Percentiles rank a stretch among this genome's conserved stretches.
Conservation (phyloP, 2,113 vertebrate species). For the Lampris incognitus region DNA sequence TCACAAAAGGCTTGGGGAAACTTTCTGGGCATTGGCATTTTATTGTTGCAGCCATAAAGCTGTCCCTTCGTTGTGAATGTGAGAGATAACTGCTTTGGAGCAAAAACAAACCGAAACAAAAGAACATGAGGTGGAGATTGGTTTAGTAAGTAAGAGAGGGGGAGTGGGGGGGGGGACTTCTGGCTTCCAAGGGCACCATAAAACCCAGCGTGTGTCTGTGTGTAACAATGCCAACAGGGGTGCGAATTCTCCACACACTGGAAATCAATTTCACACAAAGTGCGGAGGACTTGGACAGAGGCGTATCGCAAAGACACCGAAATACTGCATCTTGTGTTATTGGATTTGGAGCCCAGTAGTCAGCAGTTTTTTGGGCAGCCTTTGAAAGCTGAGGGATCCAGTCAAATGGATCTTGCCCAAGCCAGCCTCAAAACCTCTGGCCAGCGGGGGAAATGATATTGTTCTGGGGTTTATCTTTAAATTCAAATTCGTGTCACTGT, state of each 20-base stretch:
- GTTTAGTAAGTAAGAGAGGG: slow-evolving; percentile 72
- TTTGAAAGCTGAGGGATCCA: slow-evolving; percentile 70
- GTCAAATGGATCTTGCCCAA: slow-evolving; percentile 57
- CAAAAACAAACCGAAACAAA: slow-evolving; percentile 76
- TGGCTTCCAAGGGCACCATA: slow-evolving; percentile 75
- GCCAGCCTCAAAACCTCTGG: slow-evolving; percentile 65
- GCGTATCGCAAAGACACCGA: slow-evolving; percentile 67
- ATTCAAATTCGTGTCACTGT: slow-evolving; percentile 56
- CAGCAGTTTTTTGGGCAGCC: slow-evolving; percentile 49
- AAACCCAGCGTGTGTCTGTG: slow-evolving; percentile 72
- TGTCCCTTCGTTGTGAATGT: slow-evolving; percentile 64
- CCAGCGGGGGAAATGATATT: slow-evolving; percentile 71
- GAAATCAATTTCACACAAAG: slow-evolving; percentile 82
- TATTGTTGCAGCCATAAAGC: slow-evolving; percentile 73
- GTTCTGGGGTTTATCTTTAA: slow-evolving; percentile 64
- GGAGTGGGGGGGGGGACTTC: slow-evolving; percentile 55
- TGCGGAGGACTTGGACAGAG: slow-evolving; percentile 74
- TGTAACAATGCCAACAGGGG: slow-evolving; percentile 77
- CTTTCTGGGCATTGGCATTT: slow-evolving; percentile 69
- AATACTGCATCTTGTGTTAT: slow-evolving; percentile 79
- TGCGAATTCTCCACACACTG: slow-evolving; percentile 75
- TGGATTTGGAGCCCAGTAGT: slow-evolving; percentile 77
- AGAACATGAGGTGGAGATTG: slow-evolving; percentile 77
- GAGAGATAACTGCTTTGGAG: slow-evolving; percentile 76
- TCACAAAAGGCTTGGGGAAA: slow-evolving; percentile 62